Base-by-base conservation (phyloP, 2,888 invertebrate genomes). In the Hirtodrosophila cameraria region DNA sequence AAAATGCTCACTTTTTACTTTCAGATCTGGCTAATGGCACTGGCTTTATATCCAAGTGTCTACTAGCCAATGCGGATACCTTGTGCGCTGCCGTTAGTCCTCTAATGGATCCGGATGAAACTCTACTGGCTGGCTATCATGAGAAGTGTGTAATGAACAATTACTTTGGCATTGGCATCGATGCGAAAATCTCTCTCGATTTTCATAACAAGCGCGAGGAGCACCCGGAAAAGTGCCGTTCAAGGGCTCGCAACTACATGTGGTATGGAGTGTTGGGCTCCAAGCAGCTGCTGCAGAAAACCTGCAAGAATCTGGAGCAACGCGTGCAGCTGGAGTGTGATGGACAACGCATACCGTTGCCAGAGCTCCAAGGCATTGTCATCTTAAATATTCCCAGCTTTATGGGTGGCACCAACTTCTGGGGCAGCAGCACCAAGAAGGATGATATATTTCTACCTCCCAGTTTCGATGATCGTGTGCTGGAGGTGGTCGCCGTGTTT, bases 101-200 rank as follows among this genome's bases (percentile, higher is more conserved):
- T 0, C 92, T 98, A 8, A 97, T 98, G 95, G 97, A 97, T 89
- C 96, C 96, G 0, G 97, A 97, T 86, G 96, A 97, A 87, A 96
- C 96, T 0, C 92, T 96, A 1, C 92, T 96, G 88, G 97, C 97
- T 92, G 97, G 97, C 0, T 96, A 95, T 90, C 96, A 96, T 83
- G 99, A 99, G 91, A 94, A 96, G 75, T 97, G 97, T 86, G 98
- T 98, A 1, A 99, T 99, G 99, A 99, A 99, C 91, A 99, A 99
- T 90, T 99, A 99, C 90, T 99, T 99, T 89, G 99, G 99, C 0
- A 99, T 99, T 86, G 99, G 99, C 0, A 96, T 99, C 66, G 99
- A 99, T 91, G 99, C 99, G 0, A 99, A 99, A 91, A 98, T 99
- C 50, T 96, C 98, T 0, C 92, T 99, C 36, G 99, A 99, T 89